Percentiles rank a stretch among this genome's conserved stretches.
phyloP scores from a whole-genome alignment of 2,888 invertebrate genomes.

The Drosophila differens region DNA sequence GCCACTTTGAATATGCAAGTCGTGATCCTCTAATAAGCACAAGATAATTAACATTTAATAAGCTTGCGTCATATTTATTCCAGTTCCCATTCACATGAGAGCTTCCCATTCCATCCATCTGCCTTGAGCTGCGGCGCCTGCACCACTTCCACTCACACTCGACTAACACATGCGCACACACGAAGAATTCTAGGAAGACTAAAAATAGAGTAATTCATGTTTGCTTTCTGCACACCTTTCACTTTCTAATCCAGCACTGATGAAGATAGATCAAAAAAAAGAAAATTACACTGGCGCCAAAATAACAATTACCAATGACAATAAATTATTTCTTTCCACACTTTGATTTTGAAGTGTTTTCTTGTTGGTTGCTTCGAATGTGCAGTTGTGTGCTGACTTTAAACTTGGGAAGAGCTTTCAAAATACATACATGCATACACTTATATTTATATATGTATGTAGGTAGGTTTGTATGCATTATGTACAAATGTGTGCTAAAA shows the following conservation, averaged over 20 bases:
- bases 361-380: slow-evolving; percentile 14
- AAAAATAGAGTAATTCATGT: slow-evolving; percentile 23
- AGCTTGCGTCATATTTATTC: slow-evolving; percentile 16
- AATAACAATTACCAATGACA: slow-evolving; percentile 28
- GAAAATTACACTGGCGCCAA: background rate
- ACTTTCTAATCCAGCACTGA: slow-evolving; percentile 34
- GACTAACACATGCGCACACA: background rate
- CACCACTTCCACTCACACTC: slow-evolving; percentile 1
- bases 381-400: slow-evolving; percentile 11
- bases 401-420: slow-evolving; percentile 1
- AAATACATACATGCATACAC: background rate
- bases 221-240: slow-evolving; percentile 23
- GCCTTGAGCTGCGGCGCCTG: slow-evolving; percentile 16
- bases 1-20: slow-evolving; percentile 3
- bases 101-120: slow-evolving; percentile 1
- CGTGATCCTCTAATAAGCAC: slow-evolving; percentile 28
- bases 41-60: slow-evolving; percentile 34
- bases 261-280: slow-evolving; percentile 7
- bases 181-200: slow-evolving; percentile 19
- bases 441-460: background rate
- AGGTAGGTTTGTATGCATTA: background rate
- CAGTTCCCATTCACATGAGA: slow-evolving; percentile 4
- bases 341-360: background rate
- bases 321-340: slow-evolving; percentile 1
- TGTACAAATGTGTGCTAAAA: slow-evolving; percentile 1